Evolutionary conservation across 2,113 vertebrate species (phyloP).

Genomic region (Indicator indicator): DNA sequence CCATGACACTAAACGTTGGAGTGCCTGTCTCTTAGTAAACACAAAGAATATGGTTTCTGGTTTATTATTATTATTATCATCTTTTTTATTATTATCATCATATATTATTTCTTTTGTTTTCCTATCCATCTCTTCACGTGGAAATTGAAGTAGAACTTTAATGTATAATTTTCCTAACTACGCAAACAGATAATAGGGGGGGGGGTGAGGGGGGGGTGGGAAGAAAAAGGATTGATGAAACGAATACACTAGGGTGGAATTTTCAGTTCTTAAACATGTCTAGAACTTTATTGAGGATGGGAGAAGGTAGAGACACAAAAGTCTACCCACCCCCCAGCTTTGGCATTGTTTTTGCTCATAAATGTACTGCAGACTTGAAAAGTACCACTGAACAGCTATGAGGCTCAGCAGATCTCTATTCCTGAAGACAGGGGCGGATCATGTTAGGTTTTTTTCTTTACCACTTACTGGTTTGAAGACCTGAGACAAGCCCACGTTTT

Average conservation of each 20-base stretch:
- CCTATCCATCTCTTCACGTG: constrained; percentile 29
- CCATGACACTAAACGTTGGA: constrained; percentile 59
- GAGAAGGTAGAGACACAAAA: not conserved
- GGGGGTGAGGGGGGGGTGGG: not conserved
- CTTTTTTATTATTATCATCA: too few relatives aligned
- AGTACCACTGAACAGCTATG: not conserved
- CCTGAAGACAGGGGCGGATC: not conserved
- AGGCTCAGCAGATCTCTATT: not conserved
- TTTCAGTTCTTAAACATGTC: not conserved
- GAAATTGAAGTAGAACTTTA: constrained; percentile 71
- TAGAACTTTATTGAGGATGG: not conserved
- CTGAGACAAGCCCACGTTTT: not conserved
- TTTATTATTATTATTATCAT: not conserved
- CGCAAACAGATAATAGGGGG: not conserved
- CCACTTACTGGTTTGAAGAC: not conserved
- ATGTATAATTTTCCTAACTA: constrained; percentile 53
- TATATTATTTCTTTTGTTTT: too few relatives aligned
- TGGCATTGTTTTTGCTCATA: not conserved
- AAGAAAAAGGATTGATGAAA: constrained; percentile 1
- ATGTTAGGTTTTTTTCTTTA: fast-evolving
- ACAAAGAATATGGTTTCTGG: constrained; percentile 53
- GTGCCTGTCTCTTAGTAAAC: constrained; percentile 67
- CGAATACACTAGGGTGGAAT: not conserved
- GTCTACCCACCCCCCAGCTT: not conserved
- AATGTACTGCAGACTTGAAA: not conserved